Conservation (phyloP, 2,797 vertebrate genomes). For the Silurus aristotelis region DNA sequence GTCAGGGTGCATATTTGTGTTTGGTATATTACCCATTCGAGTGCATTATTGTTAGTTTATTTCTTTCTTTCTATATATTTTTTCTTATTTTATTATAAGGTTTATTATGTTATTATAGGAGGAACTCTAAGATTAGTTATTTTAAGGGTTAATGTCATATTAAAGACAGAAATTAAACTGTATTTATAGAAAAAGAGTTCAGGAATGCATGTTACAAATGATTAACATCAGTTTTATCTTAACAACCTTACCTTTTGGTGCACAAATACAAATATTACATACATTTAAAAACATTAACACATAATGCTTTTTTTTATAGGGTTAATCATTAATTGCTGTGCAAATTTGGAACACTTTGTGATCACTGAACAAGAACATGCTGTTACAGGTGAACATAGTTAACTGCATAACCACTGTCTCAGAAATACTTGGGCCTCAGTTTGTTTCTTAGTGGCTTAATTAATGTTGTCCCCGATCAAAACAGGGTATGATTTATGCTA, state of each 20-base stretch:
- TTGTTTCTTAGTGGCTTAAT: neutral
- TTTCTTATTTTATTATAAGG: neutral
- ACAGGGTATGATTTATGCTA: neutral
- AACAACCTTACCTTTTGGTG: conserved; percentile 52
- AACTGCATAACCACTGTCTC: neutral
- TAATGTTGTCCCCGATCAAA: neutral
- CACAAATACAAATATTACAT: conserved; percentile 25
- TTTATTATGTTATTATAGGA: conserved; percentile 7
- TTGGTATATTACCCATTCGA: conserved; percentile 16
- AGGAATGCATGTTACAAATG: conserved; percentile 26
- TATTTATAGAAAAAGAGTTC: conserved; percentile 1
- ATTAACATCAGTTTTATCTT: neutral
- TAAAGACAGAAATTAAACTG: conserved; percentile 13
- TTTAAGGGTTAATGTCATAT: conserved; percentile 42
- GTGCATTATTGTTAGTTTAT: conserved; percentile 48
- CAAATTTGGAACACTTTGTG: neutral
- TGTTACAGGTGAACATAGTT: neutral
- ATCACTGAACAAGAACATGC: conserved; percentile 25
- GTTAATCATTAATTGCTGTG: conserved; percentile 39
- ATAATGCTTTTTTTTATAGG: neutral
- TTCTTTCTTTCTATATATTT: neutral
- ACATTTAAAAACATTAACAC: conserved; percentile 47
- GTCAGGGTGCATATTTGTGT: conserved; percentile 23
- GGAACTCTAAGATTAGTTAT: conserved; percentile 1
- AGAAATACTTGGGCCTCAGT: neutral